Evolutionary conservation across 1,140 invertebrate genomes (phyloP), one percentile per base, ranked within the genome.

Genomic region (Lepidostoma basale): DNA sequence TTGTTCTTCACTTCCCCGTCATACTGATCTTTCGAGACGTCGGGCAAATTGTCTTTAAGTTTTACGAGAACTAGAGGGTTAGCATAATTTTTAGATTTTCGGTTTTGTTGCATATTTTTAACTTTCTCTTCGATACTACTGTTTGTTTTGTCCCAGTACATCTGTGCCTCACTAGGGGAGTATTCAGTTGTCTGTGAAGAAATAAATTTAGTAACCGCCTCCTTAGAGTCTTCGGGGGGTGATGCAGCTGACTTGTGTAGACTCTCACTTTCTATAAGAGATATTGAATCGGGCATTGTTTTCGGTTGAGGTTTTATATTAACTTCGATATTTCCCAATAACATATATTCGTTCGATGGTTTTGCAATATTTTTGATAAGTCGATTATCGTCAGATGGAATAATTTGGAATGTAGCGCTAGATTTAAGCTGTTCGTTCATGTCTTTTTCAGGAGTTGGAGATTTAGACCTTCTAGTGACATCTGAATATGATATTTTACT

Each of bases 41-140:
- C 81, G 0, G 79, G 78, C 1, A 84, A 77, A 14, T 81, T 76
- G 68, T 88, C 83, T 9, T 85, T 83, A 0, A 89, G 63, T 0
- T 84, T 85, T 2, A 86, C 85, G 16, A 89, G 79, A 59, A 87
- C 86, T 10, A 90, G 75, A 1, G 89, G 81, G 73, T 87, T 85
- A 14, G 80, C 82, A 10, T 86, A 73, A 69, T 84, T 80, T 58
- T 80, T 85, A 1, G 80, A 78, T 66, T 84, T 81, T 6, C 76
- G 76, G 9, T 80, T 79, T 66, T 85, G 84, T 66, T 84, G 80
- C 10, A 85, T 74, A 74, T 83, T 84, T 68, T 84, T 84, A 25
- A 86, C 79, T 69, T 87, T 84, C 56, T 88, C 85, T 33, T 83
- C 74, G n/a, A 83, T 74, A 20, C 77, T 68, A 59, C 79, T 76